Evolutionary conservation across 2,797 vertebrate genomes (phyloP), one percentile per base, ranked within the genome.

Genomic region (Lycodopsis pacificus): DNA sequence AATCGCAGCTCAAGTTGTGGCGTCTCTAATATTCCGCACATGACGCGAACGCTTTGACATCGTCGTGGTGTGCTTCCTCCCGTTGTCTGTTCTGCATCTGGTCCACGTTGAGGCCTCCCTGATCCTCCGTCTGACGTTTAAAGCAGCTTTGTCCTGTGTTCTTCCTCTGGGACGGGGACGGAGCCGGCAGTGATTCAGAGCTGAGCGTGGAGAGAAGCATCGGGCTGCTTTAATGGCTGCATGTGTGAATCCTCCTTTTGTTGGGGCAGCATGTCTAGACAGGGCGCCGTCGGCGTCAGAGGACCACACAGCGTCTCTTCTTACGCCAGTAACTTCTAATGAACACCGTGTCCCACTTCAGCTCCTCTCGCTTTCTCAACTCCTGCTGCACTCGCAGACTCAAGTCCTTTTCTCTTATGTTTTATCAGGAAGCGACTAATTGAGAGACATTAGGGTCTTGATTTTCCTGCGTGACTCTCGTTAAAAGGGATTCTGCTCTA

Each of bases 241-340:
- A 11, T 54, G 25, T 67, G 44, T 65, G 49, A 85, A 81, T 71
- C 82, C 42, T 1, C 0, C 38, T 51, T 77, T 68, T 71, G 68
- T 73, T 3, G 22, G 34, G 8, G 9, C 17, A 32, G 72, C 77
- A 1, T 73, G 80, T 80, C 84, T 78, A 59, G 79, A 88, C 84
- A 34, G 76, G 86, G 11, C 42, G 67, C 65, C 32, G 71, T 36
- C 74, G 4, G 64, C 40, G 32, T 87, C 42, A 20, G 56, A 64
- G 79, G 73, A 78, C 82, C 88, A 27, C 79, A 74, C 82, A 78
- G 68, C 64, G 46, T 59, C 38, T 80, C 56, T 25, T 73, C 13
- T 71, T 17, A 32, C 9, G 17, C 63, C 71, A 38, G 4, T 14
- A 69, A 51, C 74, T 62, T 73, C 34, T 76, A 38, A 22, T 57